phyloP scores from a whole-genome alignment of 2,113 vertebrate genomes.

The Empidonax traillii region DNA sequence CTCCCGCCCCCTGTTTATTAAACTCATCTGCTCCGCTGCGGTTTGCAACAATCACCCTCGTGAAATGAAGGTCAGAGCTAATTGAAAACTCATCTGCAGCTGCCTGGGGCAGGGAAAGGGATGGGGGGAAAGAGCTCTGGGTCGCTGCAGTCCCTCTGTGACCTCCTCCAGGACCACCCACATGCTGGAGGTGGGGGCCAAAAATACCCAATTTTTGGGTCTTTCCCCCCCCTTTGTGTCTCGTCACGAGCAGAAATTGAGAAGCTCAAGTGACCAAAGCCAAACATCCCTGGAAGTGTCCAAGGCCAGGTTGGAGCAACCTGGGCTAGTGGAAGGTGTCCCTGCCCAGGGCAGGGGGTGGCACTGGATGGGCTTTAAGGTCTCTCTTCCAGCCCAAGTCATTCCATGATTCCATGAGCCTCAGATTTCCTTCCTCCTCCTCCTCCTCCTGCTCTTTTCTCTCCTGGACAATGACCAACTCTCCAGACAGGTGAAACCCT shows the following conservation, averaged over 20 bases:
- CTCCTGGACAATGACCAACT: background rate
- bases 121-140: background rate
- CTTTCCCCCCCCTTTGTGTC: background rate
- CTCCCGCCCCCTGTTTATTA: background rate
- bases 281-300: background rate
- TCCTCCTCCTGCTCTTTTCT: background rate
- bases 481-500: background rate
- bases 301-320: background rate
- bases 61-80: conserved; percentile 14
- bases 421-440: background rate
- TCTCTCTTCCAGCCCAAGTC: background rate
- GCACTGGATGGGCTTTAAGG: background rate
- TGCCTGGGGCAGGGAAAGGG: background rate
- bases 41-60: background rate
- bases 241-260: background rate
- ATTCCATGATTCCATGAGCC: background rate
- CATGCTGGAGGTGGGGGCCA: background rate
- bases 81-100: conserved; percentile 11
- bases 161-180: conserved; percentile 16
- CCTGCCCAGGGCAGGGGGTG: background rate
- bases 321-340: background rate
- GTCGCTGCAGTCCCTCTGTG: background rate
- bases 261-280: background rate
- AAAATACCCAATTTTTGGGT: background rate
- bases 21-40: background rate